Conservation (phyloP, 2,888 invertebrate species). For the Parascotia fuliginaria region DNA sequence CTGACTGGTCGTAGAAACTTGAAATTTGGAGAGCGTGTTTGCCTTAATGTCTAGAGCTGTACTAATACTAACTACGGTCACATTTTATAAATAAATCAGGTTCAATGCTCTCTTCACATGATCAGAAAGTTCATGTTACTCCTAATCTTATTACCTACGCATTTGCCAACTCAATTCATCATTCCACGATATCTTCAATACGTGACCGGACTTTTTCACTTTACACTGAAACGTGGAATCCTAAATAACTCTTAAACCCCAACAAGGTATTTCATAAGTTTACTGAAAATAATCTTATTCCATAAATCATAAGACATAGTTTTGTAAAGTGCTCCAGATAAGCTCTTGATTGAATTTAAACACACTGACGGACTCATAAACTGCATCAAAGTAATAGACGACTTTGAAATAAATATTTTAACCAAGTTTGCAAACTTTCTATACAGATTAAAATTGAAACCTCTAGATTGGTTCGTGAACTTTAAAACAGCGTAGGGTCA, state of each 20-base stretch:
- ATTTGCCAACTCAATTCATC: conserved; percentile 14
- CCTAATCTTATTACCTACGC: conserved; percentile 6
- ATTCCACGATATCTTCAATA: conserved; percentile 6
- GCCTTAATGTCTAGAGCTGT: no score
- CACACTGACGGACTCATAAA: conserved; percentile 19
- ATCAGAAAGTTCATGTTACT: conserved; percentile 1
- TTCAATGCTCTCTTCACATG: background rate
- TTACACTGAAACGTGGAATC: conserved; percentile 19
- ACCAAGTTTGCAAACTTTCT: no score
- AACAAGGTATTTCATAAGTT: background rate
- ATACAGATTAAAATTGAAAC: no score
- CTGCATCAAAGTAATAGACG: no score
- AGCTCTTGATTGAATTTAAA: conserved; percentile 24
- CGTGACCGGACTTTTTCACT: conserved; percentile 24
- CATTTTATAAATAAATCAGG: no score
- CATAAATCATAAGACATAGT: background rate
- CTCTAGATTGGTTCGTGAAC: no score
- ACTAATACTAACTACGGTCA: no score
- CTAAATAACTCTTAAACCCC: conserved; percentile 5
- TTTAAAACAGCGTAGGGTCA: no score
- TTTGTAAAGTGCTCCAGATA: background rate
- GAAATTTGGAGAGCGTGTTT: no score
- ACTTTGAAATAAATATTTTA: no score
- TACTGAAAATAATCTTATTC: conserved; percentile 5
- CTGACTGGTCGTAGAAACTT: no score